Base-by-base conservation (phyloP, 2,113 vertebrate species). In the Enhydra lutris region DNA sequence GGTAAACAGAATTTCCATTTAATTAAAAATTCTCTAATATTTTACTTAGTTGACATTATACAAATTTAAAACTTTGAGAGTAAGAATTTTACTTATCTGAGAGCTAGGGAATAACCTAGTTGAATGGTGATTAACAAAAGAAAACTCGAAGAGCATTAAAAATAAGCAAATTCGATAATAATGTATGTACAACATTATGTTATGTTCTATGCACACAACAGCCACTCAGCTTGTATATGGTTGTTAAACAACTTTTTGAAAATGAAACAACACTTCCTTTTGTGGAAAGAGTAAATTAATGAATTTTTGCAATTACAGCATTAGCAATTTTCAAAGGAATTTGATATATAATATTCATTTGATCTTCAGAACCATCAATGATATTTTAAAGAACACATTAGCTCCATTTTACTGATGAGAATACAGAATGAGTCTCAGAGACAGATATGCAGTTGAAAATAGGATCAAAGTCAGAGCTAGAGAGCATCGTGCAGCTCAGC, bases 1-100 rank as follows among this genome's bases (percentile, higher is more conserved):
- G 23, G 61, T 78, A 90, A 95, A 93, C 0, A 92, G 14, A 90
- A 97, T 90, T 95, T 94, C 74, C 65, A 42, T 76, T 95, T 90
- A 83, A 76, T 39, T 92, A 85, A 81, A 97, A 80, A 82, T 86
- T 89, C 39, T 89, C 2, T 34, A 84, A 17, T 76, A 91, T 91
- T 86, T 95, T 90, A 93, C 17, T 20, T 88, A 82, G 8, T 29
- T 88, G 34, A 34, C 15, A 80, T 47, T 89, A 86, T 63, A n/a
- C 45, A 96, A 92, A 87, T 50, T 82, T 97, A 76, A 93, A 92
- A 80, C 13, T 50, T 90, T 93, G 11, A 73, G 82, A 73, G 29
- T 79, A 18, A 79, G 8, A 52, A 26, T 89, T 47, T 50, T 71
- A 93, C 24, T 91, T 90, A 45, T n/a, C n/a, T 83, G 29, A 80